These are phyloP conservation scores for Euzophera pinguis DNA, from an alignment of 2,888 invertebrate genomes.

Conservation along the genomic window DNA sequence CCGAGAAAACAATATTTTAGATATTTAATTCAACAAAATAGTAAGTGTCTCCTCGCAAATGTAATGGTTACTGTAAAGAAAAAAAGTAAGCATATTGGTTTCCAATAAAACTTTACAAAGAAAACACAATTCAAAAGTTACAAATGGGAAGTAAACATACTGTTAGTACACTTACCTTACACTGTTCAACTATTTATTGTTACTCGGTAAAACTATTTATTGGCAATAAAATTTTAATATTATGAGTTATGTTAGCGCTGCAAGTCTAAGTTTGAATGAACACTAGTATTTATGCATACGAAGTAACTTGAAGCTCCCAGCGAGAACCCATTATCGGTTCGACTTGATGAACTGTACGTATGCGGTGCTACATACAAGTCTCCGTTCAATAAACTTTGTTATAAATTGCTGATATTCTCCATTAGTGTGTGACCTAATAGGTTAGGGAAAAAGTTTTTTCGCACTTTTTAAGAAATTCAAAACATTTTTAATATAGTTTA, in stretches of 20 bases:
- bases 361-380: slow-evolving; percentile 3
- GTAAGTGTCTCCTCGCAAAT: too few species aligned
- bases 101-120: too few species aligned
- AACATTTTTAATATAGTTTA: too few species aligned
- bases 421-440: neutral
- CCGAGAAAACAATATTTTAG: too few species aligned
- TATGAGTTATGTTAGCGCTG: neutral
- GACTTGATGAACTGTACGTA: slow-evolving; percentile 24
- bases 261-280: neutral
- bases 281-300: slow-evolving; percentile 17
- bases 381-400: neutral
- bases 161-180: too few species aligned
- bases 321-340: slow-evolving; percentile 28
- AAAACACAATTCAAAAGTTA: too few species aligned
- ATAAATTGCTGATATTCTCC: slow-evolving; percentile 8
- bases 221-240: neutral
- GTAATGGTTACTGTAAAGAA: too few species aligned
- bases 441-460: too few species aligned
- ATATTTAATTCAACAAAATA: too few species aligned
- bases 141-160: too few species aligned
- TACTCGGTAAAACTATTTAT: neutral
- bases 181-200: neutral
- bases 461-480: too few species aligned
- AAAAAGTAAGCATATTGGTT: too few species aligned
- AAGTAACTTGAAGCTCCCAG: slow-evolving; percentile 24